phyloP scores from a whole-genome alignment of 2,888 invertebrate species.

The Lepidochrysops patricia region DNA sequence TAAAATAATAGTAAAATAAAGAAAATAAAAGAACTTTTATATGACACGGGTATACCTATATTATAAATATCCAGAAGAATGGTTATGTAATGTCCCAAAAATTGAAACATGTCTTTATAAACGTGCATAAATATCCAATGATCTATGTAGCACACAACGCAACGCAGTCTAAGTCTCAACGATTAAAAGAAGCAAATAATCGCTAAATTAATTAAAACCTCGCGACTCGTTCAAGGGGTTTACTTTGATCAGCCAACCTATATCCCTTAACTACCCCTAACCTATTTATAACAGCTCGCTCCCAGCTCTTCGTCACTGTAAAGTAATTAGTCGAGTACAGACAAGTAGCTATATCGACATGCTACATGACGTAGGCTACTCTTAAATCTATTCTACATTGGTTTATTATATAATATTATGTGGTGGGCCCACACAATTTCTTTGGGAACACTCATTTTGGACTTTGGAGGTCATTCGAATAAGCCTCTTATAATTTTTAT shows the following conservation, averaged over 20 bases:
- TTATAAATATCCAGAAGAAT: too few relatives aligned
- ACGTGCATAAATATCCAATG: too few relatives aligned
- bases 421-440: too few relatives aligned
- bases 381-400: not conserved
- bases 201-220: not conserved
- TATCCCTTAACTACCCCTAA: not conserved
- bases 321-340: not conserved
- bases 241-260: not conserved
- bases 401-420: not conserved
- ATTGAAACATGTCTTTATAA: too few relatives aligned
- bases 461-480: too few relatives aligned
- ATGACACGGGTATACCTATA: too few relatives aligned
- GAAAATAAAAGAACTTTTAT: too few relatives aligned
- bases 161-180: not conserved
- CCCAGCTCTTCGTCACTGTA: not conserved
- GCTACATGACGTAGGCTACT: not conserved
- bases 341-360: not conserved
- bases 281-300: not conserved
- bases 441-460: too few relatives aligned
- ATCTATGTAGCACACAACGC: too few relatives aligned
- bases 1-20: too few relatives aligned
- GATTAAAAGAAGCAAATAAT: not conserved
- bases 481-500: too few relatives aligned
- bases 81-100: too few relatives aligned
- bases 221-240: not conserved